Base-by-base conservation (phyloP, 2,888 invertebrate species). In the Melangyna quadrimaculata region DNA sequence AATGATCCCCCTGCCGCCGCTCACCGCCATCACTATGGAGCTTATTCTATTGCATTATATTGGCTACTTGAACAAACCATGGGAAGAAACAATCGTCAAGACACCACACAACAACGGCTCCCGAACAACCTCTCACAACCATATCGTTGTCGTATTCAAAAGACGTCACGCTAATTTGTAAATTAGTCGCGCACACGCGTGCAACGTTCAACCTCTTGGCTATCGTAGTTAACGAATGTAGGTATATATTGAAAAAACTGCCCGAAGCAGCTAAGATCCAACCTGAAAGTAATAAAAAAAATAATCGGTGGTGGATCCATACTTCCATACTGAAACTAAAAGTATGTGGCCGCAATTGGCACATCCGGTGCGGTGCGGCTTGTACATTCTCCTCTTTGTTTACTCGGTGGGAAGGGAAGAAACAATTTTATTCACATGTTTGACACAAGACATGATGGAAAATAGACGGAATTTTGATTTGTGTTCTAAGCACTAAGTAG, bases 131-230 rank as follows among this genome's bases (percentile, higher is more conserved):
- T 24, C 22, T 63, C 57, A n/a, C n/a, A 57, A 63, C 55, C 43
- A 61, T 72, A 70, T 70, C 72, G 74, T 67, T 51, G 79, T 70
- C 32, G 35, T 65, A 84, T 79, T 74, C 73, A 72, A 73, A 86
- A 77, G 63, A 78, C 73, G 81, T 86, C 77, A 63, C 61, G 72
- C 86, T 86, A 81, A 86, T 81, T 86, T 86, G 80, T 86, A 86
- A 86, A 86, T 86, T 86, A 78, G 86, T 86, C 86, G 77, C 86
- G 86, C 86, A 86, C 86, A 86, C 77, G 77, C 84, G 55, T 81
- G 48, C 84, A 73, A 59, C 73, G 78, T 78, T 77, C 65, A 70
- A 81, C 63, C 72, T 73, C 73, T n/a, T n/a, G 24, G 45, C 53
- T 27, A 69, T 77, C 80, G 35, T 40, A 71, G 48, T 71, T 43